Conservation (phyloP, 2,888 invertebrate species). For the Amitus sp. region DNA sequence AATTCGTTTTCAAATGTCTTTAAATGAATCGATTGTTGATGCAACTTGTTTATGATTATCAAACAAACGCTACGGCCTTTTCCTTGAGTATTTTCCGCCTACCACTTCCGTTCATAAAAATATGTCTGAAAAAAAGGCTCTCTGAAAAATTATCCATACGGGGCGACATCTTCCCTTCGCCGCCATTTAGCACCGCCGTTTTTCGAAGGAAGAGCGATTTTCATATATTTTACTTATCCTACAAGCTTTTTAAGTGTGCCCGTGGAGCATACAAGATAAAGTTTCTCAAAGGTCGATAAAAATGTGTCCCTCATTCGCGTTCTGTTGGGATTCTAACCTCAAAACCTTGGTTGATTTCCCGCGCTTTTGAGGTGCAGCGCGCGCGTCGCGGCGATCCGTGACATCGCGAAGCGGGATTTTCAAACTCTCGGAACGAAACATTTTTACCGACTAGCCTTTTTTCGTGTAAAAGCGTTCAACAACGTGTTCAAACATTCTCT, state of each 20-base stretch:
- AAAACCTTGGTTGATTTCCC: no score
- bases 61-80: conserved; percentile 10
- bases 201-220: conserved; percentile 20
- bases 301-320: no score
- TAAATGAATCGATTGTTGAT: no score
- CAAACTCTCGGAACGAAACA: not conserved
- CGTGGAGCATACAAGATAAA: conserved; percentile 13
- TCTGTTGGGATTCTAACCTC: no score
- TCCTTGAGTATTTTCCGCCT: no score
- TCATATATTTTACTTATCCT: conserved; percentile 15
- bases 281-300: conserved; percentile 11
- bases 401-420: no score
- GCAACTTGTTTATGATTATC: no score
- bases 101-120: conserved; percentile 28
- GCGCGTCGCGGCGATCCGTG: no score
- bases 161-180: not conserved
- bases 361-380: no score
- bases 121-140: conserved; percentile 29
- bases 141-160: conserved; percentile 15
- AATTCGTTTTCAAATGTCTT: conserved; percentile 2
- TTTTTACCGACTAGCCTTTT: not conserved
- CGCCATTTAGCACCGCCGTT: conserved; percentile 5
- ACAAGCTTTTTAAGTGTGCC: conserved; percentile 26
- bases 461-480: no score
- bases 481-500: not conserved